These are phyloP conservation scores for Polymixis lichenea DNA, from an alignment of 2,888 invertebrate species.

Conservation along the genomic window DNA sequence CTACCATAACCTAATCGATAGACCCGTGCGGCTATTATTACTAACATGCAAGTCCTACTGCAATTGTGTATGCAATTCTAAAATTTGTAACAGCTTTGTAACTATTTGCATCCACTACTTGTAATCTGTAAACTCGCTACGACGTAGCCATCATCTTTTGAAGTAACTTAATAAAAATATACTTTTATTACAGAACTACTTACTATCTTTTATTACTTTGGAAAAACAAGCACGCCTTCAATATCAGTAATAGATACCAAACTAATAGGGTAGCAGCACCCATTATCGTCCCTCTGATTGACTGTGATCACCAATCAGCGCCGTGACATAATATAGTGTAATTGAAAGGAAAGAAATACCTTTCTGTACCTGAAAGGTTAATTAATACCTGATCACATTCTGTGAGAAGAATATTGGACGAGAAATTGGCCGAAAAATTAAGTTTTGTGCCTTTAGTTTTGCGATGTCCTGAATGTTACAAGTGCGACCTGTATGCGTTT, in stretches of 20 bases:
- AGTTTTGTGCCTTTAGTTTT: neutral
- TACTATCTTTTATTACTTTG: constrained; percentile 10
- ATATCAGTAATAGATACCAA: constrained; percentile 50
- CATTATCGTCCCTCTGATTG: constrained; percentile 72
- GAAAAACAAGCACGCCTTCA: constrained; percentile 24
- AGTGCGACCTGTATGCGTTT: too few species aligned
- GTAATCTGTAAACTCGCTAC: too few species aligned
- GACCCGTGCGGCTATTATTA: too few species aligned
- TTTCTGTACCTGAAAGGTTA: constrained; percentile 64
- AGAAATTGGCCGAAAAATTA: neutral
- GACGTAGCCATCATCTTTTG: neutral
- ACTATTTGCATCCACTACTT: too few species aligned
- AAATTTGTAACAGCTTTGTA: too few species aligned
- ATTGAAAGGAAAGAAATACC: constrained; percentile 64
- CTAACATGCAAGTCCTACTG: too few species aligned
- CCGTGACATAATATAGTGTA: constrained; percentile 58
- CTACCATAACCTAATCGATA: too few species aligned
- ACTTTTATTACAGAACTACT: neutral
- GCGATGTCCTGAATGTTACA: neutral
- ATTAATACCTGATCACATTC: constrained; percentile 67
- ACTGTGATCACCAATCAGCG: constrained; percentile 64
- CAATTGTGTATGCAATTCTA: too few species aligned
- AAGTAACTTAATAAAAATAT: neutral
- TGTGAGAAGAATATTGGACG: constrained; percentile 38
- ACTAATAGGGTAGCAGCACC: constrained; percentile 66